phyloP scores from a whole-genome alignment of 2,888 invertebrate species.

The Uloborus plumipes region DNA sequence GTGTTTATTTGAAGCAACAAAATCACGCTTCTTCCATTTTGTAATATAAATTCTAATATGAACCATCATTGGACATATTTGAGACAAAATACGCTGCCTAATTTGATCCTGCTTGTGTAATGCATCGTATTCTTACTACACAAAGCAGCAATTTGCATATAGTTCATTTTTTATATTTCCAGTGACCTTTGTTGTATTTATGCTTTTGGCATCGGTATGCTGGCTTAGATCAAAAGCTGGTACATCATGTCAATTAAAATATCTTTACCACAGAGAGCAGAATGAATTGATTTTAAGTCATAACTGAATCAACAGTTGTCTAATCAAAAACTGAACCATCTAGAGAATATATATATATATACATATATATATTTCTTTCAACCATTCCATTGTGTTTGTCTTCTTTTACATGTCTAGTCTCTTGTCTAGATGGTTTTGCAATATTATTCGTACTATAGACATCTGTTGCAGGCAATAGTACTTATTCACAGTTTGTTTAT shows the following conservation, averaged over 20 bases:
- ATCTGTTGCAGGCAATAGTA: not conserved
- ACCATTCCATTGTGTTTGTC: slow-evolving; percentile 8
- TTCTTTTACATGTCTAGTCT: slow-evolving; percentile 59
- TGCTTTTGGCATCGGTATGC: not conserved
- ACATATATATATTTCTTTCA: slow-evolving; percentile 10
- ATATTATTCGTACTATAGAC: slow-evolving; percentile 16
- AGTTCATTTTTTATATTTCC: slow-evolving; percentile 29
- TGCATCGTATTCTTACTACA: slow-evolving; percentile 5
- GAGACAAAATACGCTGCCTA: not conserved
- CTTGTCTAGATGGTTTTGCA: slow-evolving; percentile 49
- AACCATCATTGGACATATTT: not conserved
- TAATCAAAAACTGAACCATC: slow-evolving; percentile 5
- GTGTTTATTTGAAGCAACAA: slow-evolving; percentile 30
- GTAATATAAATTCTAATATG: slow-evolving; percentile 8
- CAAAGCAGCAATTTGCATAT: slow-evolving; percentile 24
- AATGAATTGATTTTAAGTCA: not conserved
- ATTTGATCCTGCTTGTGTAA: not conserved
- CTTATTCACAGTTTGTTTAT: not conserved
- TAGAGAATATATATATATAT: slow-evolving; percentile 1
- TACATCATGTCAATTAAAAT: not conserved
- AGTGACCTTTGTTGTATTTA: slow-evolving; percentile 7
- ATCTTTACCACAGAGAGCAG: slow-evolving; percentile 12
- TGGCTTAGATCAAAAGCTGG: not conserved
- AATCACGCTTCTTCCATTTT: slow-evolving; percentile 35
- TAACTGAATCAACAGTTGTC: not conserved